phyloP scores from a whole-genome alignment of 2,797 vertebrate species.

The Furcifer pardalis region DNA sequence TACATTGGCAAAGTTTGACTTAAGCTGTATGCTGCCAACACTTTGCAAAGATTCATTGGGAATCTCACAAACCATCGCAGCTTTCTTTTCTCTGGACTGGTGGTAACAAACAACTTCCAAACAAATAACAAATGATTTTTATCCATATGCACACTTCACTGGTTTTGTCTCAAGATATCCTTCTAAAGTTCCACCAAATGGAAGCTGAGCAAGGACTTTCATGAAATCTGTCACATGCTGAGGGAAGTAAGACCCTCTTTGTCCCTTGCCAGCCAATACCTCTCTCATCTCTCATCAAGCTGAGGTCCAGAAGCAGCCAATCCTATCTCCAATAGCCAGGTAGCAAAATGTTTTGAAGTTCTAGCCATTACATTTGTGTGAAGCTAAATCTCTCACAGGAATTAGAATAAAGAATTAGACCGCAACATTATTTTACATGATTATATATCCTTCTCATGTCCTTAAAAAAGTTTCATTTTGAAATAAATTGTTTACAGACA shows the following conservation, averaged over 20 bases:
- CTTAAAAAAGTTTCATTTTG: background rate
- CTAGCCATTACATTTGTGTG: background rate
- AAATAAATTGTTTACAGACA: background rate
- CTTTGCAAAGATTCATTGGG: accelerated
- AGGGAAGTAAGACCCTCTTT: slow-evolving; percentile 2
- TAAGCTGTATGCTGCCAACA: background rate
- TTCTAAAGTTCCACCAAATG: background rate
- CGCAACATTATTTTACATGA: background rate
- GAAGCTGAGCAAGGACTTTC: slow-evolving; percentile 5
- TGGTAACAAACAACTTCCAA: slow-evolving; percentile 16
- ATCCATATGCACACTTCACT: slow-evolving; percentile 15
- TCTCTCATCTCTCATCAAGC: slow-evolving; percentile 16
- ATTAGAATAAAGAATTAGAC: background rate
- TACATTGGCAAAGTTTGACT: background rate
- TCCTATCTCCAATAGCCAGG: slow-evolving; percentile 6
- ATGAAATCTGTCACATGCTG: background rate
- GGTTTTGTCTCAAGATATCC: background rate
- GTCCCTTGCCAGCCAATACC: background rate
- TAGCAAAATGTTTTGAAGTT: slow-evolving; percentile 2
- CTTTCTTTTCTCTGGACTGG: slow-evolving; percentile 21
- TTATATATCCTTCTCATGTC: background rate
- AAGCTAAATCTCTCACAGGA: background rate
- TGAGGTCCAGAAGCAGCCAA: background rate
- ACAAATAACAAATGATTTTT: background rate
- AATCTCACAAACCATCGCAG: background rate